Base-by-base conservation (phyloP, 2,888 invertebrate genomes). In the Aphodius sticticus region DNA sequence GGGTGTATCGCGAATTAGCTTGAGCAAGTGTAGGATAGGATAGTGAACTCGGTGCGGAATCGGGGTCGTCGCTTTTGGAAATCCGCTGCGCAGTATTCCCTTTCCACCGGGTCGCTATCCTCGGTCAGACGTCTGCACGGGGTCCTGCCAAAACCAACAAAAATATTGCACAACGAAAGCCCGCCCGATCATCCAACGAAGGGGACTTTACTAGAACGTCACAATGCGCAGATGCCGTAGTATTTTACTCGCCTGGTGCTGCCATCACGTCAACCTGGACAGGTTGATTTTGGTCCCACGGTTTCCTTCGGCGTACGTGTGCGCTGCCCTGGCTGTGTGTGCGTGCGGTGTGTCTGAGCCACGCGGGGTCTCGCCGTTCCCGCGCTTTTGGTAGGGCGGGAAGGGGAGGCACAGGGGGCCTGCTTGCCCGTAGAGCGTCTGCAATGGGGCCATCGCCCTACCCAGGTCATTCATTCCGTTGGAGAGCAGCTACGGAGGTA, bases 381-480 rank as follows among this genome's bases (percentile, higher is more conserved):
- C 53, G 53, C 53, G 53, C 53, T 53, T 53, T 53, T 53, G 53
- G 53, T 5, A 53, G 53, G 53, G 53, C 53, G 53, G 53, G 53
- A 53, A 53, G 53, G 53, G 53, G 53, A 7, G 26, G 7, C 6
- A 53, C 53, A 53, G 7, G 53, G 53, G 53, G 53, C 53, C 53
- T 53, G 53, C 53, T 53, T 53, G 53, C 53, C 53, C 53, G 53
- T 53, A 12, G 53, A 53, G 53, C 53, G 53, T 53, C 12, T 53
- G 53, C 53, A 53, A 53, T 53, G 53, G 84, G 86, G 84, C 85
- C 86, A 86, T 86, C 85, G 86, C 86, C 86, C 86, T 85, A 85
- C 84, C 83, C 86, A 85, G 86, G 87, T 87, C 87, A 87, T 87
- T 87, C 87, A 87, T 87, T 86, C 85, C 84, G 82, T 53, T 53